Base-by-base conservation (phyloP, 2,888 invertebrate genomes). In the Papilio gigon region DNA sequence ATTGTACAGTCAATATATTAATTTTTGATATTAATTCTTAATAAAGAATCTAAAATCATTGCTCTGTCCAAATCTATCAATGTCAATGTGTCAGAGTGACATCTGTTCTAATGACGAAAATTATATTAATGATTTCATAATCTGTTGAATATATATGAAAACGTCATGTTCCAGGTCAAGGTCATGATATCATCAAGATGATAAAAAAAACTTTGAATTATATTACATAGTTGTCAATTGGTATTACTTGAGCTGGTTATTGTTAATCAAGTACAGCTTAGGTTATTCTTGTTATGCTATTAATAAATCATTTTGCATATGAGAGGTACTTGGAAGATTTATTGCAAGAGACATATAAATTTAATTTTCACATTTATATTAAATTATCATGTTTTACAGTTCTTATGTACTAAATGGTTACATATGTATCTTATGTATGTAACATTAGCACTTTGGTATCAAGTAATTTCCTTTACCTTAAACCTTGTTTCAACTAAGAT, bases 81-180 rank as follows among this genome's bases (percentile, higher is more conserved):
- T 14, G 47, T 22, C 27, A 22, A 9, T 25, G 11, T n/a, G 14
- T 53, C 53, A 2, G 8, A n/a, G 14, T 53, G n/a, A 53, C 50
- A 25, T 53, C 50, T 25, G 12, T 44, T 2, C 12, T 9, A 12
- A 22, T 37, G 35, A 25, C 22, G 35, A 14, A 53, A 37, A 12
- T 2, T 53, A 25, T 50, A 35, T 53, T 25, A 12, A 47, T 30
- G 27, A 40, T 65, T 65, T 30, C 22, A 42, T 58, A 40, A 58
- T 27, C 2, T 30, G 65, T 9, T 37, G 25, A 37, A 64, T 27
- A 40, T 30, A 37, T 50, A 33, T 37, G 27, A 20, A 64, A 40
- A 37, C 27, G 25, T 64, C 35, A 37, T n/a, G n/a, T n/a, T n/a
- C n/a, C n/a, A n/a, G n/a, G n/a, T n/a, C 64, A 64, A 64, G 64